phyloP scores from a whole-genome alignment of 1,140 invertebrate species.

The Nylanderia fulva region DNA sequence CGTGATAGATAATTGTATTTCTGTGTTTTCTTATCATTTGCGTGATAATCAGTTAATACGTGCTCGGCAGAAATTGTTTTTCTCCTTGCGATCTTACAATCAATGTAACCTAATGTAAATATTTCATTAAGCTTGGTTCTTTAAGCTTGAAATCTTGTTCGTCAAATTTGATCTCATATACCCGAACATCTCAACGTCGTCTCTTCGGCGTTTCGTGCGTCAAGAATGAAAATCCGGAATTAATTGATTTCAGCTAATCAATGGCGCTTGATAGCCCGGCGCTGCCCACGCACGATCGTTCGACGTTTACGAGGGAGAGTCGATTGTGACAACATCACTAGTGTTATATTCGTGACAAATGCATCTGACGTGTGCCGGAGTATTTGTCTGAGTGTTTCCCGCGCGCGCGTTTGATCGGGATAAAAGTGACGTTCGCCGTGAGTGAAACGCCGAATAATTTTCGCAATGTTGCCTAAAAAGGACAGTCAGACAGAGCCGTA shows the following conservation, averaged over 20 bases:
- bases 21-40: constrained; percentile 19
- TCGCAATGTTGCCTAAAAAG: constrained; percentile 86
- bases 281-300: constrained; percentile 10
- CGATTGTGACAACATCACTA: constrained; percentile 19
- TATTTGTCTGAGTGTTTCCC: constrained; percentile 16
- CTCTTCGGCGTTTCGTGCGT: background rate
- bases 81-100: background rate
- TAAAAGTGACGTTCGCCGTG: background rate
- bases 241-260: constrained; percentile 57
- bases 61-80: background rate
- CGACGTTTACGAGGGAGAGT: background rate
- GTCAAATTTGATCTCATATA: background rate
- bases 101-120: too few species aligned
- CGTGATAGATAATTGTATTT: background rate
- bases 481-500: constrained; percentile 86
- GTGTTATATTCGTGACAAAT: constrained; percentile 22
- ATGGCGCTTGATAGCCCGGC: constrained; percentile 16
- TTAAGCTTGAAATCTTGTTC: background rate
- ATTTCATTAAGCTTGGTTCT: background rate
- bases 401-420: background rate
- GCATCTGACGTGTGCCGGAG: constrained; percentile 28
- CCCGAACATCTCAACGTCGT: background rate
- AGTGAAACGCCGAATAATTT: background rate
- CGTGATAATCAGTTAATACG: background rate
- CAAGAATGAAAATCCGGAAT: constrained; percentile 21